Base-by-base conservation (phyloP, 2,888 invertebrate species). In the Fragum whitleyi region DNA sequence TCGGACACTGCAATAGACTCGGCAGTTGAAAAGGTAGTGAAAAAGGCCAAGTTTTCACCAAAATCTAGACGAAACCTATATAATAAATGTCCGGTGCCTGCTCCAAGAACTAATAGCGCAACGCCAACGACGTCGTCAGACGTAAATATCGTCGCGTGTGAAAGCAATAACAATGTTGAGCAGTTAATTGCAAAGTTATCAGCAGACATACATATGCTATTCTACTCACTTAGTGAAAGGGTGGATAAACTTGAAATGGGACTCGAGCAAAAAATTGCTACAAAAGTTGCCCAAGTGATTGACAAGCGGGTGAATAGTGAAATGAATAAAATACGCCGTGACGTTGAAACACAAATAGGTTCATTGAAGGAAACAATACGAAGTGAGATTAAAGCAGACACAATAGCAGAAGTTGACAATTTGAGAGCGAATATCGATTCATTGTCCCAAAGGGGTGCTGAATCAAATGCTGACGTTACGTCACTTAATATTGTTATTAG, bases 241-340 rank as follows among this genome's bases (percentile, higher is more conserved):
- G 11, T 67, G 6, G 42, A 67, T 16, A 42, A 39, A 26, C 21
- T 67, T 3, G 39, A 42, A 67, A 32, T 32, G 7, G 23, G 39
- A 3, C 67, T 67, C 3, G 67, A 67, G 11, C n/a, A 32, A 21
- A 32, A 32, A 36, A 39, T 67, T 39, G n/a, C 67, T n/a, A 67
- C 28, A 21, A 39, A 11, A n/a, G 67, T 67, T 6, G 28, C 67
- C 6, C 67, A 39, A 39, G 1, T 67, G 36, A 9, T 67, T 1
- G 62, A 62, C 3, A 62, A 62, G 26, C 62, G 62, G 9, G 62
- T 62, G 11, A 62, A 62, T 29, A 62, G 32, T 29, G 57, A 57
- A 57, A 57, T 57, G 57, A 14, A 14, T 57, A n/a, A 23, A 16
- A 26, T 57, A n/a, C 11, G 28, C 11, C 11, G 2, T 11, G 57